phyloP scores from a whole-genome alignment of 2,797 vertebrate species.

The Threskiornis aethiopicus region DNA sequence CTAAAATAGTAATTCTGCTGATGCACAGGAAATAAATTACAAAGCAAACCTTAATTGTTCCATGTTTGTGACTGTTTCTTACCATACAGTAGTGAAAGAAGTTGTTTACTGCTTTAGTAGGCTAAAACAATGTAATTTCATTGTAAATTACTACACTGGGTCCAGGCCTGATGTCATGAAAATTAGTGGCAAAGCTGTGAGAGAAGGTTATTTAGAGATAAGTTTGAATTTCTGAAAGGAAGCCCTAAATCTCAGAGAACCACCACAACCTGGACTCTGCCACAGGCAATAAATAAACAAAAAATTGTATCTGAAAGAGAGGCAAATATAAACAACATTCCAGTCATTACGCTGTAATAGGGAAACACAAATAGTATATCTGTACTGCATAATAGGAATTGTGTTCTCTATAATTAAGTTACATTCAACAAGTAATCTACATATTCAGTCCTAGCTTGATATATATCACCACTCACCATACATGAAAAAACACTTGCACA shows the following conservation, averaged over 20 bases:
- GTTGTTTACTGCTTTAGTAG: background rate
- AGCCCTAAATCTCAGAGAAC: background rate
- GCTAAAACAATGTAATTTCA: background rate
- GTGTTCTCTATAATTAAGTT: background rate
- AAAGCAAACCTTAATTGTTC: background rate
- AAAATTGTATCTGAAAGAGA: background rate
- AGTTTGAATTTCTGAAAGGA: background rate
- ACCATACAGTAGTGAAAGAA: background rate
- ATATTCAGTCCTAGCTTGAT: background rate
- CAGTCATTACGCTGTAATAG: background rate
- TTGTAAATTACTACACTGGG: background rate
- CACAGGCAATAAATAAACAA: background rate
- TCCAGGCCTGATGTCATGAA: background rate
- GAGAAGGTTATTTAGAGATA: background rate
- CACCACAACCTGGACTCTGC: background rate
- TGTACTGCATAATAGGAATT: background rate
- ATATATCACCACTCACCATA: background rate
- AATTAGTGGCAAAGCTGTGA: background rate
- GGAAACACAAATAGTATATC: background rate
- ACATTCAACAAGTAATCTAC: background rate
- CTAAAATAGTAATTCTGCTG: background rate
- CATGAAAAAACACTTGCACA: background rate
- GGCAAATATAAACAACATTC: background rate
- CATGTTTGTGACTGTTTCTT: background rate
- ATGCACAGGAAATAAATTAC: background rate